Evolutionary conservation across 2,888 invertebrate species (phyloP).

Genomic region (Caradrina clavipalpis): DNA sequence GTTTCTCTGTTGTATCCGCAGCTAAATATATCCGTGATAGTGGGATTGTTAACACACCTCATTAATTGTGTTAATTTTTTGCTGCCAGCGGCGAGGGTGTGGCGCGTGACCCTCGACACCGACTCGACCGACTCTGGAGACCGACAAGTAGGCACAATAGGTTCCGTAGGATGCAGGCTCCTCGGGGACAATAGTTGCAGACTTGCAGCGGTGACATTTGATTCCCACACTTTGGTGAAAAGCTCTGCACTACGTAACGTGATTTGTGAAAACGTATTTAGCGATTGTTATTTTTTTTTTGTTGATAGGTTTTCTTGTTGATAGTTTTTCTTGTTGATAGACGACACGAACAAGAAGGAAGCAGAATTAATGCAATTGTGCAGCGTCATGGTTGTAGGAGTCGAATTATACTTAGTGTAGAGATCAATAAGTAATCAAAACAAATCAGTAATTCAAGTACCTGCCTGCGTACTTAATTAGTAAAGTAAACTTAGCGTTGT

Average conservation of each 20-base stretch:
- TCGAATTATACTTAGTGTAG: neutral
- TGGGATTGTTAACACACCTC: neutral
- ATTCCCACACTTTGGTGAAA: neutral
- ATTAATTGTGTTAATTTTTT: constrained; percentile 7
- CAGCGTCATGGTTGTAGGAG: neutral
- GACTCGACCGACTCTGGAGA: neutral
- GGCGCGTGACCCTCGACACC: neutral
- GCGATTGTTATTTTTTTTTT: neutral
- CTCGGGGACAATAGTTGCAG: too few relatives aligned
- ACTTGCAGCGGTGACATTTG: neutral
- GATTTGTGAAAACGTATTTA: neutral
- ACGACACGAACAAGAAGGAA: neutral
- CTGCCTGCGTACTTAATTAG: constrained; percentile 6
- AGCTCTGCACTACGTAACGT: neutral
- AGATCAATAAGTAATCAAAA: neutral
- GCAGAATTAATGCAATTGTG: neutral
- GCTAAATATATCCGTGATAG: neutral
- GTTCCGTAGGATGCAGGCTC: too few relatives aligned
- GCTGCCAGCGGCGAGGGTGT: neutral
- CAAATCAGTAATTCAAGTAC: neutral
- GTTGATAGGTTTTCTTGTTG: too few relatives aligned
- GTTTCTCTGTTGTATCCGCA: neutral
- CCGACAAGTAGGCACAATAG: neutral
- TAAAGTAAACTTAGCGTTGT: constrained; percentile 20
- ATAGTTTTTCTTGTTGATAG: neutral